These are phyloP conservation scores for Egretta garzetta DNA, from an alignment of 2,113 vertebrate genomes.

Conservation along the genomic window DNA sequence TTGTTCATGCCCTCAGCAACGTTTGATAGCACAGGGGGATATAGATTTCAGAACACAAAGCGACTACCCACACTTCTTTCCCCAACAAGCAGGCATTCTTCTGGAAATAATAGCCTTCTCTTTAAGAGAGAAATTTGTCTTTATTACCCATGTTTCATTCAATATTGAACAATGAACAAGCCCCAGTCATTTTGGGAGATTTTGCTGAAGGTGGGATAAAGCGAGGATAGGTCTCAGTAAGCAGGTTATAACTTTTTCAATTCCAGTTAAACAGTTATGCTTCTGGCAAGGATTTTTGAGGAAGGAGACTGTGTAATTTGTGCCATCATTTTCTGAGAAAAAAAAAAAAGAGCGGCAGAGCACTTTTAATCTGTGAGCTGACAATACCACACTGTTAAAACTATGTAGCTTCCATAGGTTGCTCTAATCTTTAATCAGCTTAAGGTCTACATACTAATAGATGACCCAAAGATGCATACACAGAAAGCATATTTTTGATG, in stretches of 20 bases:
- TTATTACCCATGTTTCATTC: background rate
- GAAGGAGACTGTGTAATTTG: background rate
- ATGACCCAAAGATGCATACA: background rate
- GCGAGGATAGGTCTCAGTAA: background rate
- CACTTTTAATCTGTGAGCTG: background rate
- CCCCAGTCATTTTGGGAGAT: background rate
- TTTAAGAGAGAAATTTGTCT: background rate
- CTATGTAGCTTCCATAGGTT: background rate
- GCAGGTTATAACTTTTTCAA: background rate
- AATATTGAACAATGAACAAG: background rate
- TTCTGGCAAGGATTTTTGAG: background rate
- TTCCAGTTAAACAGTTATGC: background rate
- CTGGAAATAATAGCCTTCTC: slow-evolving; percentile 24
- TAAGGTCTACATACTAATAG: background rate
- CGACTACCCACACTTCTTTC: background rate
- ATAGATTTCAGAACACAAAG: slow-evolving; percentile 7
- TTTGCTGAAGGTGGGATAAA: slow-evolving; percentile 4
- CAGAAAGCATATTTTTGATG: background rate
- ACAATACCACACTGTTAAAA: background rate
- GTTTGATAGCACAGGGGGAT: slow-evolving; percentile 11
- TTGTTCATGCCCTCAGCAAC: background rate
- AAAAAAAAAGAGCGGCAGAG: background rate
- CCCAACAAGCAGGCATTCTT: background rate
- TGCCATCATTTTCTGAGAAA: background rate
- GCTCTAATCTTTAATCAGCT: background rate